Base-by-base conservation (phyloP, 92 coral and sea anemone species). In the Porites lobata region DNA sequence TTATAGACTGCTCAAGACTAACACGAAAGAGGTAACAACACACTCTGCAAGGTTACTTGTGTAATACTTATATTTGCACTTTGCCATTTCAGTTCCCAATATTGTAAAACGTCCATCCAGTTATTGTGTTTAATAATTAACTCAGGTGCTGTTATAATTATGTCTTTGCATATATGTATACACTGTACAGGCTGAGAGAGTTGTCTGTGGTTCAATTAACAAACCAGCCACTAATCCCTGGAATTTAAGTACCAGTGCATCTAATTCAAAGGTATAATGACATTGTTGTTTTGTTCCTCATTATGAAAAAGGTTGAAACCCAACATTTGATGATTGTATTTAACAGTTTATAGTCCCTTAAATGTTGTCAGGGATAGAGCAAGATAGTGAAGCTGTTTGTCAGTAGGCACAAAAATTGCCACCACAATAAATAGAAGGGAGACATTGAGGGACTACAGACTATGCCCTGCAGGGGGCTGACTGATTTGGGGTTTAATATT, bases 1-100 rank as follows among this genome's bases (percentile, higher is more conserved):
- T 84, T 98, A 98, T 90, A 83, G 99, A 75, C 96, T 98, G 18
- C 92, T 98, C 51, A 90, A 93, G 78, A 69, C 79, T 76, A 93
- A 91, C 59, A 75, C 89, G 17, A 86, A 96, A 50, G 80, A 94
- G 96, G 99, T 96, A 82, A 10, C 43, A 38, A 38, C 14, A 11
- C 14, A 56, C 14, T 56, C 13, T 56, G 13, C 11, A 8, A 10
- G 14, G 61, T 2, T 56, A 56, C 14, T 1, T 56, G 12, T 9
- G 11, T 2, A 56, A 14, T 9, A 54, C 13, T 54, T 13, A 9
- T 13, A 1, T 54, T 54, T 54, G 9, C 61, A 38, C 61, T 56
- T 56, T 56, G 61, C 61, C 3, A 9, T 56, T 56, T 14, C 12
- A 56, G 14, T 9, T 56, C 61, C 61, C 11, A 56, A 6, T 11